Conservation (phyloP, 2,113 vertebrate genomes). For the Butastur rufipennis region DNA sequence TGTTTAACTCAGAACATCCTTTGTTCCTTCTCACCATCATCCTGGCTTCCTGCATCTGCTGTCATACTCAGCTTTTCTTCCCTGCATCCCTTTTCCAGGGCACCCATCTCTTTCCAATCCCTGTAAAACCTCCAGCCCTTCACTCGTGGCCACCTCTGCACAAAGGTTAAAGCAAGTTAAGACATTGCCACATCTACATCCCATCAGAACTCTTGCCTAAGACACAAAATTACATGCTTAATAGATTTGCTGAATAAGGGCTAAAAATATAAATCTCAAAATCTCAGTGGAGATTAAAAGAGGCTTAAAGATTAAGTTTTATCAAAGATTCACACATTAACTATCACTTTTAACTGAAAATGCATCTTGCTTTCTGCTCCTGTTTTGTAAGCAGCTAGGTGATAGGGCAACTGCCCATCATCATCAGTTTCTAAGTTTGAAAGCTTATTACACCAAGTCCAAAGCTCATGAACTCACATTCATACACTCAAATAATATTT, state of each 20-base stretch:
- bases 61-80: accelerated
- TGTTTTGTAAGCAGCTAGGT: not conserved
- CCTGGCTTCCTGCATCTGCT: not conserved
- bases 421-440: not conserved
- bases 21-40: not conserved
- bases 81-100: not conserved
- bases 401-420: not conserved
- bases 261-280: not conserved
- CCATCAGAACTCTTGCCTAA: not conserved
- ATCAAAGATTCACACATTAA: not conserved
- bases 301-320: not conserved
- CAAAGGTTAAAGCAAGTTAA: not conserved
- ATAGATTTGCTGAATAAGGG: not conserved
- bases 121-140: not conserved
- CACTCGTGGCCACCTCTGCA: not conserved
- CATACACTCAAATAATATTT: not conserved
- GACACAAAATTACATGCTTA: not conserved
- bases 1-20: not conserved
- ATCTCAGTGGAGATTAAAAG: not conserved
- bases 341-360: not conserved
- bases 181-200: not conserved
- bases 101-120: not conserved
- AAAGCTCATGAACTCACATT: not conserved
- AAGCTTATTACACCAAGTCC: not conserved
- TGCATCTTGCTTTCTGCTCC: not conserved